phyloP scores from a whole-genome alignment of 2,888 invertebrate species.

The Anticlea derivata region DNA sequence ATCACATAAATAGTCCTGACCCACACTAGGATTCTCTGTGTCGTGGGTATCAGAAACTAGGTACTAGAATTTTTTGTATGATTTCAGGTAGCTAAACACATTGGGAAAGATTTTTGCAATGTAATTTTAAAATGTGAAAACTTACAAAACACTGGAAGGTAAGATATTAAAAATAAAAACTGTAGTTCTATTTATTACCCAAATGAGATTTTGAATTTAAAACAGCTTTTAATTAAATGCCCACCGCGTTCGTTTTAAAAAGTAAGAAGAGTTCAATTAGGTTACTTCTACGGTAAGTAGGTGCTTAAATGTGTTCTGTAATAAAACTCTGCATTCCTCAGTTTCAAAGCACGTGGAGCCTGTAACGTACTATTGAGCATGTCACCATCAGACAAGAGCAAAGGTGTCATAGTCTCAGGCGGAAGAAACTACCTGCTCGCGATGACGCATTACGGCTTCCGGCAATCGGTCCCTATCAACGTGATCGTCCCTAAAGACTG shows the following conservation, averaged over 20 bases:
- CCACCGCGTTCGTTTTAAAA: too few relatives aligned
- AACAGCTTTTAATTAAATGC: too few relatives aligned
- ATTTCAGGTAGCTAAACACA: slow-evolving; percentile 62
- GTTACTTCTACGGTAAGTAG: too few relatives aligned
- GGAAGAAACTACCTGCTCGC: slow-evolving; percentile 53
- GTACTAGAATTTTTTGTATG: not conserved
- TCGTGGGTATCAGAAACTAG: too few relatives aligned
- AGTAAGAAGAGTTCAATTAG: too few relatives aligned
- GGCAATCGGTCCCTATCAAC: slow-evolving; percentile 54
- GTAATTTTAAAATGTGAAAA: slow-evolving; percentile 92
- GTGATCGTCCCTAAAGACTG: slow-evolving; percentile 54
- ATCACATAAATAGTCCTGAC: too few relatives aligned
- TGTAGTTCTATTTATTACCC: too few relatives aligned
- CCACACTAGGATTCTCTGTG: too few relatives aligned
- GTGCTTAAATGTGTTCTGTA: not conserved
- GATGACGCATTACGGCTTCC: slow-evolving; percentile 54
- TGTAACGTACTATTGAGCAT: slow-evolving; percentile 49
- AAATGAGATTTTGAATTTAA: too few relatives aligned
- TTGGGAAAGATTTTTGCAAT: slow-evolving; percentile 76
- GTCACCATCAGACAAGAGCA: slow-evolving; percentile 48
- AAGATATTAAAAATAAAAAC: slow-evolving; percentile 23
- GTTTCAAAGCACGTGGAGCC: slow-evolving; percentile 59
- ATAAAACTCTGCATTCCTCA: slow-evolving; percentile 24
- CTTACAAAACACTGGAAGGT: slow-evolving; percentile 91
- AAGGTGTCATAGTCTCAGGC: slow-evolving; percentile 55